Evolutionary conservation across 2,888 invertebrate genomes (phyloP).

Genomic region (Drosophila affinis): DNA sequence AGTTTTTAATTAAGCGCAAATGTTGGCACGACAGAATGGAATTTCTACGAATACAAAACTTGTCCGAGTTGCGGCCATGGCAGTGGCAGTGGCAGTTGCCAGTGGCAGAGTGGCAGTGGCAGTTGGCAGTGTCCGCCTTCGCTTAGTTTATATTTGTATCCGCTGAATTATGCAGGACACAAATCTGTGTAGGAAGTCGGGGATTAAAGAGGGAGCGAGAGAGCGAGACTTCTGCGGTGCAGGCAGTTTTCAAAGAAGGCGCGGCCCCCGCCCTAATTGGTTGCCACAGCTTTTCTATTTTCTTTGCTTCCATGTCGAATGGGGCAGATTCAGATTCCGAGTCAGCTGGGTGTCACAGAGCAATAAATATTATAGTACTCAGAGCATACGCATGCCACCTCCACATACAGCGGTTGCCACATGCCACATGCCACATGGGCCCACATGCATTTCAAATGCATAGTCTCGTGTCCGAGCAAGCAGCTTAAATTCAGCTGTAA

Average conservation of each 20-base stretch:
- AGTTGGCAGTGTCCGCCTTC: background rate
- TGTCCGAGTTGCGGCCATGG: constrained; percentile 1
- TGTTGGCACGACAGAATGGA: constrained; percentile 7
- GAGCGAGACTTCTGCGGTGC: no score
- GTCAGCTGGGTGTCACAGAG: no score
- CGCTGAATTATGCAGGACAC: background rate
- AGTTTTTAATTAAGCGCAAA: constrained; percentile 57
- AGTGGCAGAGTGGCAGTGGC: no score
- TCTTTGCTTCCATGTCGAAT: no score
- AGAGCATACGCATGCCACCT: no score
- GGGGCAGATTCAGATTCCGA: no score
- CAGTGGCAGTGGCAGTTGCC: background rate
- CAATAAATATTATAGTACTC: no score
- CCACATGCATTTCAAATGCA: background rate
- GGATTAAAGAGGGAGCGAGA: background rate
- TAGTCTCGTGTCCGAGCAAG: background rate
- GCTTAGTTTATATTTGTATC: background rate
- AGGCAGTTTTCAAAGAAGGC: background rate
- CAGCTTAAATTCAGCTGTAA: background rate
- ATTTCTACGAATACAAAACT: constrained; percentile 13
- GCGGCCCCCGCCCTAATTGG: no score
- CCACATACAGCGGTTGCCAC: no score
- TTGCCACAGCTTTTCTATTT: no score
- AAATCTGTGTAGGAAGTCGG: background rate
- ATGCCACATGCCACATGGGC: background rate